These are phyloP conservation scores for Meriones psammophilus DNA, from an alignment of 2,797 vertebrate genomes.

Conservation along the genomic window DNA sequence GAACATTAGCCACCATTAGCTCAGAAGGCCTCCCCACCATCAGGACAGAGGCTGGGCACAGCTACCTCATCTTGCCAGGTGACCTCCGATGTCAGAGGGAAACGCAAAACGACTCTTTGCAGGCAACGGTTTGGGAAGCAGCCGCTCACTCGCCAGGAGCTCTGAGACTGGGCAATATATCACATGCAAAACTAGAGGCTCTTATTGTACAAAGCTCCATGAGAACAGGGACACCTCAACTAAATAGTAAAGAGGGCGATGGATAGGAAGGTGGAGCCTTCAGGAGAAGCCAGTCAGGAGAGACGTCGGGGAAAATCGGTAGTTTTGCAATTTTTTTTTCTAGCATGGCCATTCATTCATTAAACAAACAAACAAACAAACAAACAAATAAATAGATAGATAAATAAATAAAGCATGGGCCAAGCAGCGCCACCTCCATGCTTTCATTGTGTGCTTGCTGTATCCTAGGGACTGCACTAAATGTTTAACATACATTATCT, in stretches of 20 bases:
- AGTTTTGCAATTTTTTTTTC: not conserved
- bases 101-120: not conserved
- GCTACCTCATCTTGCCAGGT: no score
- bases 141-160: not conserved
- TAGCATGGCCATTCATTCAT: not conserved
- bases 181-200: not conserved
- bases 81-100: not conserved
- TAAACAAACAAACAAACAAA: not conserved
- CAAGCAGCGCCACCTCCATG: fast-evolving
- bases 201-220: not conserved
- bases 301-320: not conserved
- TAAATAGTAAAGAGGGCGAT: fast-evolving
- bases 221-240: not conserved
- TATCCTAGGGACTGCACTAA: not conserved
- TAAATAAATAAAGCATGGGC: not conserved
- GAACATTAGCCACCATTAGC: not conserved
- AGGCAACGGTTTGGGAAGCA: not conserved
- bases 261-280: not conserved
- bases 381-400: no score
- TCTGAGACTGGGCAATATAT: no score
- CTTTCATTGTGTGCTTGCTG: not conserved
- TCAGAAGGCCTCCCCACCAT: not conserved
- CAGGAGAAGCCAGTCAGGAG: not conserved
- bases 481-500: not conserved
- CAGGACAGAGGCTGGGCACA: no score